These are phyloP conservation scores for Chironomus striatipennis DNA, from an alignment of 1,140 invertebrate species.

Conservation along the genomic window DNA sequence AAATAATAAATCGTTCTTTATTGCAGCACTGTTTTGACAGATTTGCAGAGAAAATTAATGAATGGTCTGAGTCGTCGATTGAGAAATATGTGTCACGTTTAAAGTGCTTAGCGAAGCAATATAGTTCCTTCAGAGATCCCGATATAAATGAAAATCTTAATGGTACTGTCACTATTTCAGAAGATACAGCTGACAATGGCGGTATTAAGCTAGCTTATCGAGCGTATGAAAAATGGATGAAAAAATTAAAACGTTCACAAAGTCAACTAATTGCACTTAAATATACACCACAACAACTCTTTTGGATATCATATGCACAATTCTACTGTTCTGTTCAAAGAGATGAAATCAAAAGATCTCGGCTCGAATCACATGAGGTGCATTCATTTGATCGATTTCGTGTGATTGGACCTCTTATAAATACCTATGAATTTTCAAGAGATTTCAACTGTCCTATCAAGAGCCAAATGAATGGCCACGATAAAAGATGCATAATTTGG, in stretches of 20 bases:
- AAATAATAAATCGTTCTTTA: background rate
- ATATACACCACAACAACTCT: background rate
- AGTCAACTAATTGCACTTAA: background rate
- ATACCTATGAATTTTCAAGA: conserved; percentile 53
- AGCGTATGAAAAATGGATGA: background rate
- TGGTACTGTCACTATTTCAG: background rate
- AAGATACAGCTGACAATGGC: conserved; percentile 19
- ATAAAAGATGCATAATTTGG: conserved; percentile 42
- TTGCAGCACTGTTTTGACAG: conserved; percentile 9
- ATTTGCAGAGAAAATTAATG: background rate
- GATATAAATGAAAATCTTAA: background rate
- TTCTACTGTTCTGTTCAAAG: conserved; percentile 4
- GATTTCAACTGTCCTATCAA: conserved; percentile 53
- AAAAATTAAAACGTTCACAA: background rate
- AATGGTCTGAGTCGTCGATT: background rate
- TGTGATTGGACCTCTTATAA: conserved; percentile 58
- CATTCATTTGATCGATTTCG: conserved; percentile 46
- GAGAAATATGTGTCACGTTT: background rate
- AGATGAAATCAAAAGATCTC: background rate
- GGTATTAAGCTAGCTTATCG: background rate
- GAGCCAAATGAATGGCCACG: conserved; percentile 51
- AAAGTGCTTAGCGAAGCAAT: background rate
- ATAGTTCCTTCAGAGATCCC: background rate
- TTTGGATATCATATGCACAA: conserved; percentile 17
- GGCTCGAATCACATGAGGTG: conserved; percentile 37